Evolutionary conservation across 2,888 invertebrate species (phyloP).

Genomic region (Pammene aurita): DNA sequence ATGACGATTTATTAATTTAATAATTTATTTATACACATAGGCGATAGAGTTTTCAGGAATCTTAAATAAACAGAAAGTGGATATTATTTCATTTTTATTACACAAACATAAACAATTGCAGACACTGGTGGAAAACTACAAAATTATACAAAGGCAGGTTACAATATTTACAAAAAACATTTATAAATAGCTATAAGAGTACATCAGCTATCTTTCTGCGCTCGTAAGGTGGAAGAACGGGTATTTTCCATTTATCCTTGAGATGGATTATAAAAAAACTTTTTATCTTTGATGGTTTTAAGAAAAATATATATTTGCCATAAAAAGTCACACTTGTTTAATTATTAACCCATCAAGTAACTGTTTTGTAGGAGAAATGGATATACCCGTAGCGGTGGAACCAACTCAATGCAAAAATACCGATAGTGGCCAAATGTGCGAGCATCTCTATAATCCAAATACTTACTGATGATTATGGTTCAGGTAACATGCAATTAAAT

Average conservation of each 20-base stretch:
- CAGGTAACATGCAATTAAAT: constrained; percentile 40
- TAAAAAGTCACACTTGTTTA: neutral
- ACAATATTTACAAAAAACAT: constrained; percentile 67
- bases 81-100: constrained; percentile 73
- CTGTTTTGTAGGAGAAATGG: no score
- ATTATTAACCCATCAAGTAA: neutral
- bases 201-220: constrained; percentile 1
- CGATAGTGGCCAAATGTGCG: neutral
- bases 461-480: constrained; percentile 31
- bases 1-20: no score
- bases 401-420: neutral
- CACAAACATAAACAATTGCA: constrained; percentile 72
- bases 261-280: neutral
- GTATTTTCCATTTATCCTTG: neutral
- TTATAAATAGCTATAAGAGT: constrained; percentile 21
- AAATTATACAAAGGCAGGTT: constrained; percentile 64
- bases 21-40: neutral
- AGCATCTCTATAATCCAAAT: constrained; percentile 24
- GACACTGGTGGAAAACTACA: constrained; percentile 79
- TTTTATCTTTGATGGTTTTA: no score
- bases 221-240: neutral
- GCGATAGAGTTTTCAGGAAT: neutral
- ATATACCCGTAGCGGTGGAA: neutral
- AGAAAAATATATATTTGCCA: neutral
- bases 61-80: constrained; percentile 46